Base-by-base conservation (phyloP, 2,888 invertebrate species). In the Hemistola chrysoprasaria region DNA sequence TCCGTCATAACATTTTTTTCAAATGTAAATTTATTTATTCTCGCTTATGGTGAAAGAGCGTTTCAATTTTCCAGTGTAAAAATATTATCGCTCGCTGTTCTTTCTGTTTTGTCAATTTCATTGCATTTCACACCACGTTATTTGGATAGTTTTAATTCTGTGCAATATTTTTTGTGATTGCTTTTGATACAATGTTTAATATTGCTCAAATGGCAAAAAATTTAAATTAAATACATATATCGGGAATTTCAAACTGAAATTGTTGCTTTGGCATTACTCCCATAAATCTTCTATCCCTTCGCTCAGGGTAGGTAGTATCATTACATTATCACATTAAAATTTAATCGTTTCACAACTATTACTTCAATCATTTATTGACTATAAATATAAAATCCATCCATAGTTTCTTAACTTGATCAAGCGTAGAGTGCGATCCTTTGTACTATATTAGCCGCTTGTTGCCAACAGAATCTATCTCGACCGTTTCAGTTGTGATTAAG, bases 401-500 rank as follows among this genome's bases (percentile, higher is more conserved):
- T 7, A 38, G 43, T 37, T 38, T 38, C 30, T 30, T 71, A 78
- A 77, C 66, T 65, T 72, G 68, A 78, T 76, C 70, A 65, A 71
- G 71, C 58, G 62, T 62, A 65, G 67, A 83, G 80, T 84, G 84
- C 79, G 68, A 73, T 80, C 70, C 77, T 66, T 61, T 84, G 83
- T 84, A 74, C 63, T 66, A 64, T 70, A 76, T 82, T 82, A 80
- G 76, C 67, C 59, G 65, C 68, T 71, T 67, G 69, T 73, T n/a
- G 71, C 69, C 53, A 70, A 63, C 65, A 62, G 63, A 69, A 65
- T 71, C 74, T 68, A 71, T 71, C 65, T 50, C 64, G 71, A 76
- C 74, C 84, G 83, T 84, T 84, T 84, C 81, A 84, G 79, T 76
- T 75, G 74, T 79, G 79, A 85, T 86, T 85, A 86, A 78, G 84